Evolutionary conservation across 2,888 invertebrate genomes (phyloP).

Genomic region (Bruchidius siliquastri): DNA sequence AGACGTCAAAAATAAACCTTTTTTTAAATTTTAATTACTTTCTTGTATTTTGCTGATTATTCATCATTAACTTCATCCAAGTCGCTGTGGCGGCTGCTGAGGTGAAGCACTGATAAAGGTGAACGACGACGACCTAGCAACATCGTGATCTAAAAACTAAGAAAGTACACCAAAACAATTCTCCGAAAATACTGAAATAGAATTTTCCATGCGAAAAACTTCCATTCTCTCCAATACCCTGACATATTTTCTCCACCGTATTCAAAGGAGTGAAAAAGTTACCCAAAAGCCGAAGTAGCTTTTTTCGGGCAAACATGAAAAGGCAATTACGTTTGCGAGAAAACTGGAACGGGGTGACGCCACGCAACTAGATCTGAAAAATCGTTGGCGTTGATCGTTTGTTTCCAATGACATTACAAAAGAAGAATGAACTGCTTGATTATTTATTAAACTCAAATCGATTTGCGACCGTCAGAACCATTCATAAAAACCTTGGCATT

Average conservation of each 20-base stretch:
- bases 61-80: no score
- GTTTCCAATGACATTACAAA: not conserved
- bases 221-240: no score
- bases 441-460: not conserved
- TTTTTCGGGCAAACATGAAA: not conserved
- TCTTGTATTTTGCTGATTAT: no score
- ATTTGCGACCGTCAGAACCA: not conserved
- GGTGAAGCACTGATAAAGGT: no score
- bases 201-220: not conserved
- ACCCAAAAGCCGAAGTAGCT: not conserved
- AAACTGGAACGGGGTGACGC: not conserved
- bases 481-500: not conserved
- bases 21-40: no score
- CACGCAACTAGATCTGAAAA: not conserved
- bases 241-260: no score
- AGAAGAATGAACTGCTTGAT: not conserved
- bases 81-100: no score
- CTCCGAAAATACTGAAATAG: no score
- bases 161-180: no score
- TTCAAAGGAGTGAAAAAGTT: not conserved
- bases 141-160: no score
- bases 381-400: not conserved
- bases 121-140: no score
- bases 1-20: no score
- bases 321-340: not conserved